phyloP scores from a whole-genome alignment of 2,113 vertebrate genomes.

The Bettongia penicillata region DNA sequence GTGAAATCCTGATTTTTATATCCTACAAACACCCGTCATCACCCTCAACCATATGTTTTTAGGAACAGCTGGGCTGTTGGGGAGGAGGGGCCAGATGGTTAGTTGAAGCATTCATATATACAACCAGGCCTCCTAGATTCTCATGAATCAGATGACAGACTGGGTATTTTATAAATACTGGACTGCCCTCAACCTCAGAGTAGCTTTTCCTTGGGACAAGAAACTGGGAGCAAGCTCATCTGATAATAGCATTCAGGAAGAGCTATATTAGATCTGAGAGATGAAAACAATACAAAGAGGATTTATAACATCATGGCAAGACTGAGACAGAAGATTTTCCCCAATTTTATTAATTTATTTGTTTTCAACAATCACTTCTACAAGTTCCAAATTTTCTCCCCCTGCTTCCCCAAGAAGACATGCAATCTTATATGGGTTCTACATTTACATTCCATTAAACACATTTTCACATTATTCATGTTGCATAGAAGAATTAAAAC shows the following conservation, averaged over 20 bases:
- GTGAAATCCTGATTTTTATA: background rate
- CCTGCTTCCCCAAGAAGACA: too few relatives aligned
- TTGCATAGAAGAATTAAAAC: too few relatives aligned
- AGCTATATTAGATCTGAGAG: background rate
- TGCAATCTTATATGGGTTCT: too few relatives aligned
- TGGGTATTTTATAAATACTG: background rate
- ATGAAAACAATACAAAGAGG: background rate
- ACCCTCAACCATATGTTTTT: rapidly evolving
- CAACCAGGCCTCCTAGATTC: background rate
- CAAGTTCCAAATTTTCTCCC: too few relatives aligned
- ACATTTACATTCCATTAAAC: too few relatives aligned
- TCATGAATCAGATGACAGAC: background rate
- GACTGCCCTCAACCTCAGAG: background rate
- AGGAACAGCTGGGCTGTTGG: background rate
- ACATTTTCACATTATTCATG: too few relatives aligned
- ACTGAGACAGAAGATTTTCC: background rate
- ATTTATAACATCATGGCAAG: background rate
- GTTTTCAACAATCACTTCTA: too few relatives aligned
- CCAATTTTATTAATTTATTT: too few relatives aligned
- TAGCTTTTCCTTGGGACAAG: background rate
- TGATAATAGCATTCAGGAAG: background rate
- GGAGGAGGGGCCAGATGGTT: background rate
- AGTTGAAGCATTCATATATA: rapidly evolving
- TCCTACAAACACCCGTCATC: rapidly evolving
- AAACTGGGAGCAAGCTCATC: background rate